phyloP scores from a whole-genome alignment of 2,888 invertebrate genomes.

The Selenia dentaria region DNA sequence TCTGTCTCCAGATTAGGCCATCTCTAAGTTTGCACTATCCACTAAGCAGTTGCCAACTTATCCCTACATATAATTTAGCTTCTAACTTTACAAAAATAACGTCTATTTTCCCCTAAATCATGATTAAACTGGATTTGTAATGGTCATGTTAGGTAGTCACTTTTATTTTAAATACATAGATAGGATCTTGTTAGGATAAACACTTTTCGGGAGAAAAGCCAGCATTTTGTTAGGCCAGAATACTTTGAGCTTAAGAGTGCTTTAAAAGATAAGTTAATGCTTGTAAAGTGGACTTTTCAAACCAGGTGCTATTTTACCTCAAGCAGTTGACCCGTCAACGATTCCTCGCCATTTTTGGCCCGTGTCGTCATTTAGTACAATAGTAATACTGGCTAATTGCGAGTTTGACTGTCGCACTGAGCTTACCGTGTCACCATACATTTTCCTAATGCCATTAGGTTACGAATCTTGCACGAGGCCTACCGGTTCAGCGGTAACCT shows the following conservation, averaged over 20 bases:
- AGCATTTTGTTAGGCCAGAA: constrained; percentile 19
- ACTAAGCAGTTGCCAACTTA: constrained; percentile 51
- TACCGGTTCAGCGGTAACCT: no score
- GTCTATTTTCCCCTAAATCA: constrained; percentile 20
- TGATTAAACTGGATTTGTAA: constrained; percentile 15
- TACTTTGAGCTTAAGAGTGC: constrained; percentile 3
- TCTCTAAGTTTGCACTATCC: constrained; percentile 49
- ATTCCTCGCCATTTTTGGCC: no score
- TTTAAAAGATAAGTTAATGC: neutral
- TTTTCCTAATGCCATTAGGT: no score
- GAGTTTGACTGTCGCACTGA: no score
- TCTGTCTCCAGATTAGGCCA: constrained; percentile 33
- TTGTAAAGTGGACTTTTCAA: no score
- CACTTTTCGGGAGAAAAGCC: constrained; percentile 31
- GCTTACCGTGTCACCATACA: no score
- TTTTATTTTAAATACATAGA: constrained; percentile 45
- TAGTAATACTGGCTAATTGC: no score
- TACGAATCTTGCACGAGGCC: no score
- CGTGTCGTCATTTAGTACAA: no score
- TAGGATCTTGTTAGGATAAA: constrained; percentile 44
- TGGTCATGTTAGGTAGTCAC: constrained; percentile 27
- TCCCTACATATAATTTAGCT: constrained; percentile 38
- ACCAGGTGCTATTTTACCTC: no score
- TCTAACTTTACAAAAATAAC: constrained; percentile 36
- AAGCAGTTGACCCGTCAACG: no score